Evolutionary conservation across 1,140 invertebrate species (phyloP).

Genomic region (Oncopodura yosiiana): DNA sequence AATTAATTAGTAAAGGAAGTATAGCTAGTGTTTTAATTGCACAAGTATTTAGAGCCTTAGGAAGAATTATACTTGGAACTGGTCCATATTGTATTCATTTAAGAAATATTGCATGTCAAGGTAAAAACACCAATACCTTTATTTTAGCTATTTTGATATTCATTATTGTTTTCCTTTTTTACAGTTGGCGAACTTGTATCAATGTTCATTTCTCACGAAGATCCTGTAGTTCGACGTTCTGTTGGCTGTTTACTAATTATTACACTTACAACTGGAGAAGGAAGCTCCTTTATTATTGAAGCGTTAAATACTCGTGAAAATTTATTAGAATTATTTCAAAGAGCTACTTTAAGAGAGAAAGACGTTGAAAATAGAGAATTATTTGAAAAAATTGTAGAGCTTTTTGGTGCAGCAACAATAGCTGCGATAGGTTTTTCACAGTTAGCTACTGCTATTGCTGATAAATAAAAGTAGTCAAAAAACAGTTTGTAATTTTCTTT

Average conservation of each 20-base stretch:
- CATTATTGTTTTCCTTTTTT: conserved; percentile 3
- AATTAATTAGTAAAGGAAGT: not conserved
- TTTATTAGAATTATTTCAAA: conserved; percentile 11
- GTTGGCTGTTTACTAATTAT: conserved; percentile 12
- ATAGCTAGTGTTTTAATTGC: conserved; percentile 9
- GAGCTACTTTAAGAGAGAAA: not conserved
- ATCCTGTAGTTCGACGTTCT: conserved; percentile 16
- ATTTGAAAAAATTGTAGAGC: conserved; percentile 12
- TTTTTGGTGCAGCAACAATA: not conserved
- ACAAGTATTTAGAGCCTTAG: conserved; percentile 21
- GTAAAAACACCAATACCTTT: conserved; percentile 12
- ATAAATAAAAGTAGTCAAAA: no score
- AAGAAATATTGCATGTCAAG: conserved; percentile 18
- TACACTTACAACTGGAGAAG: conserved; percentile 18
- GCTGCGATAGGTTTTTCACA: not conserved
- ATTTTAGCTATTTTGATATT: not conserved
- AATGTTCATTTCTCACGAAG: conserved; percentile 13
- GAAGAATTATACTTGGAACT: conserved; percentile 15
- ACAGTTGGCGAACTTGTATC: conserved; percentile 17
- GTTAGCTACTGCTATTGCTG: not conserved
- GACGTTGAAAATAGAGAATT: conserved; percentile 19
- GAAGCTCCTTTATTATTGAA: conserved; percentile 21
- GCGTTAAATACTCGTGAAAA: conserved; percentile 1
- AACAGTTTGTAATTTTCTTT: no score
- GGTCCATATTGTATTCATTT: conserved; percentile 17